Percentiles rank a stretch among this genome's conserved stretches.
These are phyloP conservation scores for Zygothrica quintamaculata DNA, from an alignment of 2,888 invertebrate species.

Conservation along the genomic window DNA sequence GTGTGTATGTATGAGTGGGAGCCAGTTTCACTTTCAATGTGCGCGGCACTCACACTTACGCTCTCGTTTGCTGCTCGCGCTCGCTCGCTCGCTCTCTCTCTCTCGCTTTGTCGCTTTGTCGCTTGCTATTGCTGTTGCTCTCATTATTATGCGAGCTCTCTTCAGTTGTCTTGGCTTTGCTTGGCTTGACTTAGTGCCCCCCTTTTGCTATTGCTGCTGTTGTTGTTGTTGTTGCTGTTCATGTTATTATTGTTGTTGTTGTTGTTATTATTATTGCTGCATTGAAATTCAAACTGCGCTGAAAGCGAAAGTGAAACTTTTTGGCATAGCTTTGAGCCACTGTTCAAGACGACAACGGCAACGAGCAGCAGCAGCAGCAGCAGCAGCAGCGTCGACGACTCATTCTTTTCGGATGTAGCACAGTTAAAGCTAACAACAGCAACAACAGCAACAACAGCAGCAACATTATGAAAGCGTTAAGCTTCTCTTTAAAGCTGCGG, in stretches of 20 bases:
- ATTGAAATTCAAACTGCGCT: slow-evolving; percentile 66
- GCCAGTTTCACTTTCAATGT: slow-evolving; percentile 76
- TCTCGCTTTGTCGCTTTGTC: slow-evolving; percentile 13
- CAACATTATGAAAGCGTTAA: slow-evolving; percentile 66
- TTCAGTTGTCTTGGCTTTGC: slow-evolving; percentile 51
- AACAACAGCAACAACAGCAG: slow-evolving; percentile 9
- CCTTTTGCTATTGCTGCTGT: slow-evolving; percentile 50
- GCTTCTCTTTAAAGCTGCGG: slow-evolving; percentile 47
- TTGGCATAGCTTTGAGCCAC: slow-evolving; percentile 65
- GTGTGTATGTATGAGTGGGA: slow-evolving; percentile 41
- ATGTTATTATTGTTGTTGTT: slow-evolving; percentile 17
- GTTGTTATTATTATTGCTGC: slow-evolving; percentile 45
- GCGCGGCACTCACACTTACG: slow-evolving; percentile 40
- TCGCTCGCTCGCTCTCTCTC: slow-evolving; percentile 25
- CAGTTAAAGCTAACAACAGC: slow-evolving; percentile 18
- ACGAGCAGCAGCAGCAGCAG: too few species aligned
- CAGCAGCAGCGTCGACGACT: slow-evolving; percentile 45
- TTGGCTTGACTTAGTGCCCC: slow-evolving; percentile 76
- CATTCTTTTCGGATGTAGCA: slow-evolving; percentile 56
- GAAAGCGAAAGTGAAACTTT: slow-evolving; percentile 84
- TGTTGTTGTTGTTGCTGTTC: slow-evolving; percentile 11
- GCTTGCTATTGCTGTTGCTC: background rate
- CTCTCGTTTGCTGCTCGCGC: slow-evolving; percentile 23
- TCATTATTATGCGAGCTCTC: slow-evolving; percentile 18
- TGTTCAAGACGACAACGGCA: slow-evolving; percentile 31